Conservation (phyloP, 2,888 invertebrate species). For the Dolomedes plantarius region DNA sequence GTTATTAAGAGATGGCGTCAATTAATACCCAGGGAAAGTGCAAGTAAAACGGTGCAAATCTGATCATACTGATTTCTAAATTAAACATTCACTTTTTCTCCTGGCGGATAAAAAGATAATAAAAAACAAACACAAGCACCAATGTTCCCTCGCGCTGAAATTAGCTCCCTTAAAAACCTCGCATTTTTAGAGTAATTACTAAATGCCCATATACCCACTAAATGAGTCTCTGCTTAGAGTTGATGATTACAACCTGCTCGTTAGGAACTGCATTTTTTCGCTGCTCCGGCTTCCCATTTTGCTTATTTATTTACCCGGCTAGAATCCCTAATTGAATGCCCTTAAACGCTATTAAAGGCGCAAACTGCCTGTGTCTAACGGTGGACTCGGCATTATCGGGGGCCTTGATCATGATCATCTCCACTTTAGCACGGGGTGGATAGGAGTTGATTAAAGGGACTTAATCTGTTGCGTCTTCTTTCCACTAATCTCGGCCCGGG, state of each 20-base stretch:
- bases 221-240: conserved; percentile 38
- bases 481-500: not conserved
- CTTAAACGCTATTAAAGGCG: conserved; percentile 59
- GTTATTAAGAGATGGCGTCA: conserved; percentile 1
- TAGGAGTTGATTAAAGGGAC: conserved; percentile 61
- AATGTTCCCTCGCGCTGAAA: not conserved
- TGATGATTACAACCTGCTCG: conserved; percentile 51
- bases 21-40: not conserved
- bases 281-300: conserved; percentile 4
- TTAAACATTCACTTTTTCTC: not conserved
- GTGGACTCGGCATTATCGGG: conserved; percentile 35
- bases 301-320: conserved; percentile 53
- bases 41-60: not conserved
- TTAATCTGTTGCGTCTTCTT: conserved; percentile 53
- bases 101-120: conserved; percentile 13
- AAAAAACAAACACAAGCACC: not conserved
- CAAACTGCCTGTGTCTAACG: conserved; percentile 29
- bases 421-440: conserved; percentile 31
- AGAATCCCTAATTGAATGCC: conserved; percentile 63
- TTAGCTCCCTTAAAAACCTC: conserved; percentile 39
- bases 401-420: conserved; percentile 58
- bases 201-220: conserved; percentile 46
- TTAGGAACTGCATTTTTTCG: conserved; percentile 37
- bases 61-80: conserved; percentile 6
- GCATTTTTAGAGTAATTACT: conserved; percentile 57